Evolutionary conservation across 2,888 invertebrate species (phyloP), one percentile per base, ranked within the genome.

Genomic region (Microdon myrmicae): DNA sequence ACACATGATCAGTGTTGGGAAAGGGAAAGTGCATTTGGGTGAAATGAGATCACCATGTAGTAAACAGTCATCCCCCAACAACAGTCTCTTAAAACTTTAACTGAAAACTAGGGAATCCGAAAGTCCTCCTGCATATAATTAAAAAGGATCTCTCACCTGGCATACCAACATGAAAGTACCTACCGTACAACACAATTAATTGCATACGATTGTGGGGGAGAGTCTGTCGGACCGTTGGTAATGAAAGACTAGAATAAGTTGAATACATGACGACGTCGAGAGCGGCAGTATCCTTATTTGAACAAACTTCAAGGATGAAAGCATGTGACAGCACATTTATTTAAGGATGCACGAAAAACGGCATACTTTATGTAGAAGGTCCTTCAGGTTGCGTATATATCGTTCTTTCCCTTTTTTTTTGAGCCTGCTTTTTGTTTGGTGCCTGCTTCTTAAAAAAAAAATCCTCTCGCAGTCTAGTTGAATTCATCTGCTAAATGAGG

Each of bases 141-240:
- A 58, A 64, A n/a, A 64, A 58, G 51, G 43, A 56, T 58, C 64
- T n/a, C n/a, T 58, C 64, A 58, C 64, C 64, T 64, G 64, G 43
- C 45, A 56, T 32, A 51, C n/a, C n/a, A n/a, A n/a, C n/a, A n/a
- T n/a, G n/a, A n/a, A n/a, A n/a, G n/a, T n/a, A n/a, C n/a, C n/a
- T n/a, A n/a, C n/a, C n/a, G n/a, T n/a, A n/a, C n/a, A n/a, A 64
- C 56, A 58, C 64, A 64, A 64, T 64, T 64, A 64, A 64, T 64
- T 64, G 64, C 48, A 51, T 51, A 56, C 51, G 58, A 64, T 51
- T 64, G 64, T n/a, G n/a, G n/a, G 58, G 56, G 53, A 58, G 55
- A 49, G 19, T 25, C 16, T 39, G 34, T 25, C 17, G 13, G 37
- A 31, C n/a, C 9, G 22, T n/a, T 6, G 32, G n/a, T 4, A 7